phyloP scores from a whole-genome alignment of 2,888 invertebrate genomes.

The Bruchidius siliquastri region DNA sequence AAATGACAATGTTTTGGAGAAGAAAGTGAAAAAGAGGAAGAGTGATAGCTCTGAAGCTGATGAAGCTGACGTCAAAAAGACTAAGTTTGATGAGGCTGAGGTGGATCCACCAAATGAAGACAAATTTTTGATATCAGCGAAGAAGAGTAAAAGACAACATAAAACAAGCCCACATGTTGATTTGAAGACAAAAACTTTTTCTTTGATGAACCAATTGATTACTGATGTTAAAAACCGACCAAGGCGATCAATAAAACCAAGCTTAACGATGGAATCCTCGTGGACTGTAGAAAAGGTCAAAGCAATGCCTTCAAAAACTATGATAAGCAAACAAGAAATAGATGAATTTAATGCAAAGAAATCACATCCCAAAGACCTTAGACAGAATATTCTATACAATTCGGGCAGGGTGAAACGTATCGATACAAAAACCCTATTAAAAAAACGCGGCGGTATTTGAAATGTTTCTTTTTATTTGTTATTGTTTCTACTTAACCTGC shows the following conservation, averaged over 20 bases:
- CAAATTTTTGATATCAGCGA: no score
- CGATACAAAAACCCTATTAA: conserved; percentile 30
- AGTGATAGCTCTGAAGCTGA: conserved; percentile 2
- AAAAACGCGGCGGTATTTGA: conserved; percentile 24
- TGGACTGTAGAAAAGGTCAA: conserved; percentile 18
- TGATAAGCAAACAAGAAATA: conserved; percentile 17
- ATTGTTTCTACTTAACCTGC: not conserved
- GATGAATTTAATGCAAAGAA: conserved; percentile 16
- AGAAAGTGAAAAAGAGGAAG: not conserved
- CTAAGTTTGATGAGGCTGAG: not conserved
- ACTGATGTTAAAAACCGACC: conserved; percentile 29
- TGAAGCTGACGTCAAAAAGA: not conserved
- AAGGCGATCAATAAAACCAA: conserved; percentile 21
- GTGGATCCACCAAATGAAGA: conserved; percentile 1
- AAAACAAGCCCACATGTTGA: conserved; percentile 6
- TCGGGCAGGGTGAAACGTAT: conserved; percentile 30
- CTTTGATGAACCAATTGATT: conserved; percentile 24
- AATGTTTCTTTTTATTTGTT: not conserved
- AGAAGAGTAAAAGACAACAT: conserved; percentile 11
- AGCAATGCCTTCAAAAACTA: conserved; percentile 27
- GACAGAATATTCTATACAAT: conserved; percentile 36
- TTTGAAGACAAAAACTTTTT: conserved; percentile 14
- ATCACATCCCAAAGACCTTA: conserved; percentile 39
- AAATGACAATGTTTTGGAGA: not conserved
- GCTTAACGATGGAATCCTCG: conserved; percentile 8